Base-by-base conservation (phyloP, 2,888 invertebrate species). In the Microctonus hyperodae region DNA sequence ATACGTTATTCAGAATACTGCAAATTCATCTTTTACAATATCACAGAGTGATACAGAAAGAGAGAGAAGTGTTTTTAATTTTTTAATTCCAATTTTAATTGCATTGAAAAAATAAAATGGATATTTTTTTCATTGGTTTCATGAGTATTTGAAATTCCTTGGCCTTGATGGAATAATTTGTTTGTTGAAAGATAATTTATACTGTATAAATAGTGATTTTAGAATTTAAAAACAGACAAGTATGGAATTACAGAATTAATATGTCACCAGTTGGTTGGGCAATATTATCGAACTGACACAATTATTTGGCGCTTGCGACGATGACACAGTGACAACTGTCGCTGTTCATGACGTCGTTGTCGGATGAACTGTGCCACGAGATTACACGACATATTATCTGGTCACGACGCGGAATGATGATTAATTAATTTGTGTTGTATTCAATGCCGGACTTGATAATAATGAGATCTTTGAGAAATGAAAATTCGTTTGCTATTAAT, bases 381-480 rank as follows among this genome's bases (percentile, higher is more conserved):
- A 66, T 70, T 68, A 63, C 58, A 58, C 63, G 70, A 71, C 44
- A 16, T 9, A 44, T 71, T 71, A 68, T 60, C 59, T 62, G n/a
- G 51, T 35, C 53, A 35, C 62, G 62, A 60, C 60, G 28, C 31
- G 13, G 31, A 50, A 53, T 23, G 20, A 37, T 62, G 51, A 62
- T 62, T 62, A 62, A 62, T 62, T 53, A 53, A 22, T 33, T 60
- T 48, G 23, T 60, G 37, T 33, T 50, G 16, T 16, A 44, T 6
- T n/a, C n/a, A n/a, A n/a, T n/a, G n/a, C 16, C 16, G 7, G 20
- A 44, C 44, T 44, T 16, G 16, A 44, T 16, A 16, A 16, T 44
- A n/a, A 44, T 44, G 16, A 44, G 44, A 44, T 44, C 28, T 28
- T 28, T 28, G 28, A 28, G 7, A 28, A 28, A 28, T 28, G 7